phyloP scores from a whole-genome alignment of 2,797 vertebrate species.

The Pantherophis alleghaniensis region DNA sequence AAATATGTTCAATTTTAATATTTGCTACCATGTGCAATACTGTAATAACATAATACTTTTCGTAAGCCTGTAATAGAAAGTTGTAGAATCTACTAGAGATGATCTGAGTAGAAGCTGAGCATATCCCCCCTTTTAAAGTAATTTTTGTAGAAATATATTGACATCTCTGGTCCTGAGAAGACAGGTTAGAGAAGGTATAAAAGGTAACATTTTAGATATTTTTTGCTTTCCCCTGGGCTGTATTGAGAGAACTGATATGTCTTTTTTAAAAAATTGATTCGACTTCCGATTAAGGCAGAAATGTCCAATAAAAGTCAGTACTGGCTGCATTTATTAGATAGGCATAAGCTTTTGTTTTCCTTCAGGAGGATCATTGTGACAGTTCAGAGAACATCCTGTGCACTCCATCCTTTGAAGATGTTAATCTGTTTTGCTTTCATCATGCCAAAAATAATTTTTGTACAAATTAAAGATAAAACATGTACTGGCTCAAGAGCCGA shows the following conservation, averaged over 20 bases:
- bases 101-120: neutral
- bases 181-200: neutral
- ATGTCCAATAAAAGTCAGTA: neutral
- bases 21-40: neutral
- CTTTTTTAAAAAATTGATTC: neutral
- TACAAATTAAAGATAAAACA: slow-evolving; percentile 3
- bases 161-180: neutral
- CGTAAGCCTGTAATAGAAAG: neutral
- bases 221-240: neutral
- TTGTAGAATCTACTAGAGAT: neutral
- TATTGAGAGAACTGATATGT: neutral
- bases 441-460: neutral
- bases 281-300: neutral
- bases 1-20: neutral
- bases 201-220: neutral
- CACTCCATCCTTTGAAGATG: neutral
- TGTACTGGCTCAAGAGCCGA: neutral
- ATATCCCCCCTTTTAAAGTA: neutral
- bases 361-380: neutral
- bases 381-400: neutral
- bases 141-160: neutral
- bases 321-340: neutral
- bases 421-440: neutral
- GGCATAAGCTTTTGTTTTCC: neutral
- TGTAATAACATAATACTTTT: neutral